Base-by-base conservation (phyloP, 2,888 invertebrate species). In the Drosophila mimetica region DNA sequence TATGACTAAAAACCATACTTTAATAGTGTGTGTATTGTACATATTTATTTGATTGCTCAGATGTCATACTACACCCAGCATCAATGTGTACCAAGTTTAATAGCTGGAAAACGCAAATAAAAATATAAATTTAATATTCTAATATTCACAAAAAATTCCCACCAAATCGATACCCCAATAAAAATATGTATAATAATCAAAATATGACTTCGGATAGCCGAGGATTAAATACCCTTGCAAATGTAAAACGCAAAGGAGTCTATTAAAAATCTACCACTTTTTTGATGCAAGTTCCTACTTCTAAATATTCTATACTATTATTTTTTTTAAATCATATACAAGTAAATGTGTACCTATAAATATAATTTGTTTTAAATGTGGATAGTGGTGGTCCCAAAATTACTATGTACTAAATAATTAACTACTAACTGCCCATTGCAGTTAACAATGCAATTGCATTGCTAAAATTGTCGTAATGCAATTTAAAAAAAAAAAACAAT, bases 91-190 rank as follows among this genome's bases (percentile, higher is more conserved):
- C 16, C 16, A 30, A 46, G 1, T 5, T 28, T 16, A 4, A 25
- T 42, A 8, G 14, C 25, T 30, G 28, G 6, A n/a, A 20, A 14
- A 11, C 14, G n/a, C 22, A 13, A 41, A 18, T 14, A 13, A 13
- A 20, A 16, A 55, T n/a, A 7, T 14, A 50, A n/a, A 37, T 20
- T 20, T 25, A 32, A 50, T 55, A 30, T 20, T 57, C 6, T 41
- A 22, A 37, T n/a, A 57, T 20, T 28, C 30, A 30, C 42, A 22
- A 48, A 63, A 55, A 65, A 42, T 53, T 60, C 65, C 65, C 65
- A 66, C 65, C 65, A 61, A 66, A 48, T 28, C 18, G 11, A 52
- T 36, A 44, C 52, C 32, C 28, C 22, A 59, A 59, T 42, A 28
- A 25, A 46, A 11, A 13, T 13, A 20, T 39, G 39, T 18, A 18